Conservation (phyloP, 1,140 invertebrate genomes). For the Drosophila nigrodunni region DNA sequence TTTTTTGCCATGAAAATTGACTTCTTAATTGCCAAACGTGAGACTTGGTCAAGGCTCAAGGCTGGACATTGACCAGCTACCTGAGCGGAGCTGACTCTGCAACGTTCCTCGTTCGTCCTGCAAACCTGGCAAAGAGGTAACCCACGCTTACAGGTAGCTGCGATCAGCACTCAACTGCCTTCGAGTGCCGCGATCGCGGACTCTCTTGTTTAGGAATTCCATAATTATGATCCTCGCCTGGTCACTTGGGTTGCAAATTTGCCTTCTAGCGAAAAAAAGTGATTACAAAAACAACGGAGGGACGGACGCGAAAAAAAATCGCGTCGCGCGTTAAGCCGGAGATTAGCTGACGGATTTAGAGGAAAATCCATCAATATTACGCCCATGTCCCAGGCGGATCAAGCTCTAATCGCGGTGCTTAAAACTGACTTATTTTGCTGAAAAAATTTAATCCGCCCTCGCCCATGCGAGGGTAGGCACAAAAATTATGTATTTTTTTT, state of each 20-base stretch:
- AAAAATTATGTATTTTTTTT: constrained; percentile 29
- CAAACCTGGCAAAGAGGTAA: constrained; percentile 55
- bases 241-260: constrained; percentile 24
- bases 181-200: background rate
- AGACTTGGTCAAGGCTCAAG: constrained; percentile 48
- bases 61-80: background rate
- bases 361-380: constrained; percentile 82
- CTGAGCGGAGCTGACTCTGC: no score
- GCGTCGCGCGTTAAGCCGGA: constrained; percentile 77
- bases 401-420: constrained; percentile 78
- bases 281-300: constrained; percentile 45
- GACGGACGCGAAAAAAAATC: constrained; percentile 72
- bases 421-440: constrained; percentile 69
- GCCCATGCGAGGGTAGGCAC: constrained; percentile 55
- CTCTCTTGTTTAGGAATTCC: constrained; percentile 77
- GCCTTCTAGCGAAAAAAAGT: constrained; percentile 73
- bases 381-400: constrained; percentile 69
- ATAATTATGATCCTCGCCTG: constrained; percentile 75
- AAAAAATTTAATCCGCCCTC: constrained; percentile 77
- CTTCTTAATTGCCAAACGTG: constrained; percentile 72
- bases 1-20: constrained; percentile 70
- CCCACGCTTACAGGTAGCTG: constrained; percentile 73
- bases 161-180: background rate
- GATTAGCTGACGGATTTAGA: constrained; percentile 76
- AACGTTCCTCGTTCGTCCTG: no score